Base-by-base conservation (phyloP, 2,797 vertebrate genomes). In the Pseudomugil gertrudae region DNA sequence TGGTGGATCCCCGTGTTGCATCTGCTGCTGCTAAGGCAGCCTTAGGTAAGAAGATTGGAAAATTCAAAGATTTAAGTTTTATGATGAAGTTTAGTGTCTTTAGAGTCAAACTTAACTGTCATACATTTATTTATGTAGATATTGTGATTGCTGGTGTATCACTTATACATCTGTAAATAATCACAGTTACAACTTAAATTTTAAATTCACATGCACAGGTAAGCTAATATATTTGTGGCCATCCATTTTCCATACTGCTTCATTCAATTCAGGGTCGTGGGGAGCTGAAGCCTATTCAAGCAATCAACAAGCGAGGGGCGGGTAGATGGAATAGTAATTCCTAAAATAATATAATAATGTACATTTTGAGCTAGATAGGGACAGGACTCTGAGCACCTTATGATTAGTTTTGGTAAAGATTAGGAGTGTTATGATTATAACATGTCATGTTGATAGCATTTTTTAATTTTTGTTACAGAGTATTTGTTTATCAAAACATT, bases 1-100 rank as follows among this genome's bases (percentile, higher is more conserved):
- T 99, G 56, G 98, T 99, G 9, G 97, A 99, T 59, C 97, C 98
- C 0, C 92, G 96, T 0, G 97, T 99, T 78, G 98, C 98, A 0
- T 96, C 98, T 0, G 98, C 98, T 0, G 97, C 97, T 0, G 98
- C 97, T 0, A 96, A 93, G 84, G 96, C 97, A 0, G 97, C 97
- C 0, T 81, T 99, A 7, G 97, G 98, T 99, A 90, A 13, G 94
- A 64, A 32, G 23, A 2, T 36, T 4, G 1, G 6, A 1, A 2
- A 11, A 33, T 36, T 2, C 10, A 35, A 27, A 38, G 43, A 36
- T 11, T 38, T 57, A 2, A 61, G 15, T 61, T 53, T 27, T 53
- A 14, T 48, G 8, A 40, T 48, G 14, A 15, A 7, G 7, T 5
- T 57, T 57, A 13, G n/a, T 24, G 11, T 27, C 2, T n/a, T n/a